Evolutionary conservation across 2,113 vertebrate genomes (phyloP), one percentile per base, ranked within the genome.

Genomic region (Lagopus muta): DNA sequence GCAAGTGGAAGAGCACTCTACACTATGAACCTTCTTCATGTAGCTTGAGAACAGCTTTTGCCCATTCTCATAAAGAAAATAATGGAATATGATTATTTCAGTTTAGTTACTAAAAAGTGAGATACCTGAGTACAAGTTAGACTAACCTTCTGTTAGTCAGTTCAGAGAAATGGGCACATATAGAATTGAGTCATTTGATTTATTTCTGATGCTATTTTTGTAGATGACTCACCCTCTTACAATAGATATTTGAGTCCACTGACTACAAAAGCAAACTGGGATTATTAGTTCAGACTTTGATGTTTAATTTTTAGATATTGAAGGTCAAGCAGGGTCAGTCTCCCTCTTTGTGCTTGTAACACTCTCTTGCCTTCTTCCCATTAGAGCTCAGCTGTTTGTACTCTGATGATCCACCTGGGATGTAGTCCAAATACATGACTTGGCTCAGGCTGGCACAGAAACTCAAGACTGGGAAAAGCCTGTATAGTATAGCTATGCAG

Each of bases 171-270:
- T 0, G 1, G 32, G 34, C 38, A 72, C 25, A 36, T 43, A 47
- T 8, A 47, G 34, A 82, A 57, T 34, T 87, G 74, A 90, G 55
- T 86, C 5, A 92, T 52, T 90, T 76, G 76, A 81, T 91, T 83
- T 89, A 83, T 74, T 92, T 95, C 61, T 50, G 24, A 38, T 82
- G 34, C 6, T 82, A n/a, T 85, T 89, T 91, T 42, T 52, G 66
- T 40, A 27, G 62, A 72, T 93, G 82, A 91, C 34, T 93, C 79
- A 82, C 18, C 34, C 82, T 87, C 47, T 82, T 85, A 91, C 9
- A 85, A 61, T 62, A 94, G 66, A 62, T 82, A 57, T 88, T 89
- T 82, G 57, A 85, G 48, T 65, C 10, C 43, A 72, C 25, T 81
- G 43, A 47, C 43, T 55, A n/a, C 34, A 85, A 88, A 88, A 62